Evolutionary conservation across 2,888 invertebrate species (phyloP).

Genomic region (Lottia gigantea): DNA sequence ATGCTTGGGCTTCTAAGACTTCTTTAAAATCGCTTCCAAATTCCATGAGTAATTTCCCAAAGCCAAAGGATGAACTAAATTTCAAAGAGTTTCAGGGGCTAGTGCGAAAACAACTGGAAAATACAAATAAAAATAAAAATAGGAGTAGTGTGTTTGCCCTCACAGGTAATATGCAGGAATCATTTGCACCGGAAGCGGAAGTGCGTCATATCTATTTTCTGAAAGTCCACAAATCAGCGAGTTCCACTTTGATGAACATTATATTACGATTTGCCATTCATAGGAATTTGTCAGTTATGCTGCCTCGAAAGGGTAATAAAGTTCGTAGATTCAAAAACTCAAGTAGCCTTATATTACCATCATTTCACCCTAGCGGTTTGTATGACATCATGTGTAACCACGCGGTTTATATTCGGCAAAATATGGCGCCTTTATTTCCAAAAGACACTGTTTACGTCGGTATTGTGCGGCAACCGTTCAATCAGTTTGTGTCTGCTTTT

Average conservation of each 20-base stretch:
- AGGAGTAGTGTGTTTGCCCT: too few relatives aligned
- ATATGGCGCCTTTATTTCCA: neutral
- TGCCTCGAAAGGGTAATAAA: slow-evolving; percentile 12
- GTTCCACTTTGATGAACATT: slow-evolving; percentile 28
- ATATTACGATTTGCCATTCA: slow-evolving; percentile 27
- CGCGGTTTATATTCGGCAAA: slow-evolving; percentile 12
- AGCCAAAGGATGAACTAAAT: too few relatives aligned
- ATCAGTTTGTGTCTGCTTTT: slow-evolving; percentile 24
- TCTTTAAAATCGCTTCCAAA: too few relatives aligned
- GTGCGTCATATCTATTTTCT: slow-evolving; percentile 22
- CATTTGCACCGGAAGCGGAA: slow-evolving; percentile 2
- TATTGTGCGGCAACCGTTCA: slow-evolving; percentile 22
- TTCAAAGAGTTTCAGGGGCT: too few relatives aligned
- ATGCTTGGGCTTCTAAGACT: too few relatives aligned
- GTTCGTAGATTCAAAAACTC: slow-evolving; percentile 8
- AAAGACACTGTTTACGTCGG: slow-evolving; percentile 17
- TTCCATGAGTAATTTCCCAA: too few relatives aligned
- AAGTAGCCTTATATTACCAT: neutral
- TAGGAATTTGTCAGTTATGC: slow-evolving; percentile 22
- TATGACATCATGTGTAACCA: slow-evolving; percentile 24
- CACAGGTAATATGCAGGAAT: too few relatives aligned
- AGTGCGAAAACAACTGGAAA: too few relatives aligned
- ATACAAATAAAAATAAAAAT: too few relatives aligned
- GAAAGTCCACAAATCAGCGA: slow-evolving; percentile 34
- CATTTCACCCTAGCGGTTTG: neutral